Base-by-base conservation (phyloP, 2,888 invertebrate species). In the Dusona sp. region DNA sequence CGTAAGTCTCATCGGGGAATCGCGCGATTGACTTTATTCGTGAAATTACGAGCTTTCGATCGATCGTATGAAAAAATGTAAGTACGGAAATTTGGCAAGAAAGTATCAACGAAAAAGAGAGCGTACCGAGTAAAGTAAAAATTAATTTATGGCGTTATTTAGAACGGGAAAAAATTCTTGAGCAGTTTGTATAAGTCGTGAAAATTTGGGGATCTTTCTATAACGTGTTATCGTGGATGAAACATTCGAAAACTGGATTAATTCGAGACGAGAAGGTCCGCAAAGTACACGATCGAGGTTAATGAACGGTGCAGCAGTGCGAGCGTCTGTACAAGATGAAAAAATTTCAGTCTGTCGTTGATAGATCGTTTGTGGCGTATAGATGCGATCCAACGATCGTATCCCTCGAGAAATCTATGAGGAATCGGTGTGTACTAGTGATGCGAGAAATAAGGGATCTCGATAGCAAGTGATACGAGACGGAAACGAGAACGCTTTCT, bases 401-500 rank as follows among this genome's bases (percentile, higher is more conserved):
- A 42, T 25, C 67, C n/a, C n/a, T n/a, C 22, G 42, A 22, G 9
- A 42, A 42, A 42, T 42, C 38, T 22, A 42, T 38, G 67, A 45
- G 36, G 65, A 67, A 67, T 67, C 38, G 38, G 65, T 38, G 38
- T 36, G 16, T 67, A 42, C 70, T 36, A 48, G 25, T 68, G 70
- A 79, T 70, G 61, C 70, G 79, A 68, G 36, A 67, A 67, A 67
- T 67, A 38, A 38, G 70, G 45, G 42, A 57, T 74, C 57, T 57
- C 54, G 64, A 77, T 77, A 65, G 19, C 48, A 72, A 48, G 65
- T 57, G 72, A 54, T 78, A 68, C 48, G 81, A 45, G 82, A 83
- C 79, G 79, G 79, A 83, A 87, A 82, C 82, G 72, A 80, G 86
- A 90, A 89, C 91, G 90, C 93, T 93, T 93, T 93, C 93, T 93